Evolutionary conservation across 2,113 vertebrate species (phyloP), one percentile per base, ranked within the genome.

Genomic region (Nothocercus julius): DNA sequence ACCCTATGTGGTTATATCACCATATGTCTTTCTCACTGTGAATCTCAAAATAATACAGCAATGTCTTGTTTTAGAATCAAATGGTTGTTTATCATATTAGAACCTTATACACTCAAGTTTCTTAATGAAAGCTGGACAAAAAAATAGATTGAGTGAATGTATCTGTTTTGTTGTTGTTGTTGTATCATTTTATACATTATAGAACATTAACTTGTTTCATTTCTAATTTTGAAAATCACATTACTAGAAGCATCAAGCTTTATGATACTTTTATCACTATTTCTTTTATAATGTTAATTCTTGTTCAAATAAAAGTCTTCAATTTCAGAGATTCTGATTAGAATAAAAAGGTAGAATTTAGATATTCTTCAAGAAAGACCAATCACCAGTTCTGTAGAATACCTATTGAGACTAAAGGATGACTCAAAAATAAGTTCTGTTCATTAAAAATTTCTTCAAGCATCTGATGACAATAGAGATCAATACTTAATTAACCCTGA

Each of bases 401-500:
- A 88, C 14, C 15, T 82, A 54, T 30, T 22, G 53, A 76, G 69
- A 83, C 8, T 78, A 96, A 91, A 1, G 4, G 78, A 69, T 53
- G 13, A 21, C 32, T 89, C 53, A 79, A 70, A 96, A 95, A 42
- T 68, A 91, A 93, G 84, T 92, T 75, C 62, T 92, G 78, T 87
- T 77, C 42, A 86, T 92, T 66, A 95, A 62, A 94, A 94, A 94
- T 91, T 38, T 85, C 86, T 92, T 88, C 76, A 91, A 88, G 51
- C 13, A 85, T 28, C 61, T 82, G 56, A 87, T 89, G 66, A 84
- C 51, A 80, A 61, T 79, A 61, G 22, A 95, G 69, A 96, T 95
- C 94, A 91, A 97, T 86, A 96, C 63, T 88, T 91, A 96, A 96
- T 91, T 90, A 93, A 95, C 90, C 87, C 67, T 66, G 63, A 89